Conservation (phyloP, 2,113 vertebrate genomes). For the Xenopus borealis region DNA sequence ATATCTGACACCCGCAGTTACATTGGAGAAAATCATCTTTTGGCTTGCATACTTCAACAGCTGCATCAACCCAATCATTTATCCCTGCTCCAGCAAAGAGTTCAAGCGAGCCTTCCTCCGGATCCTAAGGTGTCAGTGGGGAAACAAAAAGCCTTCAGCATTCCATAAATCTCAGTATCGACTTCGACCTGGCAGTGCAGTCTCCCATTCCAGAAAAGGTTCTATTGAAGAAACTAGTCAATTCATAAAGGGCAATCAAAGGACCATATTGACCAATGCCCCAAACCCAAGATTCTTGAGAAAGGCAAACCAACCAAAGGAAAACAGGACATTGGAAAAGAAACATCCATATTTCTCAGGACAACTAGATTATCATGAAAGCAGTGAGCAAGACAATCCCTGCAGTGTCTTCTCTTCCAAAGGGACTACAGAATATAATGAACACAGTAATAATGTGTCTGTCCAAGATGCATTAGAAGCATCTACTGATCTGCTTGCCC, state of each 20-base stretch:
- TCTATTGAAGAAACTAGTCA: slow-evolving; percentile 76
- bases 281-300: slow-evolving; percentile 73
- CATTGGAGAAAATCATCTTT: slow-evolving; percentile 92
- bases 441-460: slow-evolving; percentile 22
- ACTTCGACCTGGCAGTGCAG: slow-evolving; percentile 76
- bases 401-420: slow-evolving; percentile 61
- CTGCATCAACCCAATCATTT: slow-evolving; percentile 96
- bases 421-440: slow-evolving; percentile 52
- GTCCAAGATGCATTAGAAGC: neutral
- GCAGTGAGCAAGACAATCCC: slow-evolving; percentile 32
- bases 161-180: slow-evolving; percentile 83
- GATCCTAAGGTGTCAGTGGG: slow-evolving; percentile 85
- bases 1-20: slow-evolving; percentile 79
- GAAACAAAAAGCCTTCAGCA: slow-evolving; percentile 72
- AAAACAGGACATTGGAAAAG: slow-evolving; percentile 75
- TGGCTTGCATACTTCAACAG: slow-evolving; percentile 98
- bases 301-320: slow-evolving; percentile 65
- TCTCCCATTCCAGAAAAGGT: slow-evolving; percentile 70
- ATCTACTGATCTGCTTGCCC: neutral
- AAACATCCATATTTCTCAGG: slow-evolving; percentile 61
- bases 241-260: slow-evolving; percentile 85
- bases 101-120: slow-evolving; percentile 95
- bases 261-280: slow-evolving; percentile 75
- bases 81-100: slow-evolving; percentile 95
- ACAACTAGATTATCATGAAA: slow-evolving; percentile 48